These are phyloP conservation scores for Platanista minor DNA, from an alignment of 2,113 vertebrate genomes.

Conservation along the genomic window DNA sequence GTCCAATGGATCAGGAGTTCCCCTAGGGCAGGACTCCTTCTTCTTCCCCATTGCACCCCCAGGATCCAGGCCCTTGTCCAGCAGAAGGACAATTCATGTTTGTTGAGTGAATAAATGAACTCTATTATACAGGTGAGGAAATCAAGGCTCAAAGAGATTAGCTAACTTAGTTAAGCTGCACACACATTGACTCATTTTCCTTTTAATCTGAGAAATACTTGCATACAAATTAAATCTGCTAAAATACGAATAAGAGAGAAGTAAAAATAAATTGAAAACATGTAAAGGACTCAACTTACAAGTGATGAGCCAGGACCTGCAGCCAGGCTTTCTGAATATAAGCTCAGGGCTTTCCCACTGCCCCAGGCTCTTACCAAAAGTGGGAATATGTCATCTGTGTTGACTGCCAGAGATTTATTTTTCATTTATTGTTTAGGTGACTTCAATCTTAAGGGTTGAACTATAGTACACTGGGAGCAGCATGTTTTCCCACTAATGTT, in stretches of 20 bases:
- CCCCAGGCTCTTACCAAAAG: not conserved
- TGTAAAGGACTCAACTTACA: not conserved
- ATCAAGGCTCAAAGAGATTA: not conserved
- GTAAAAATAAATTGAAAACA: not conserved
- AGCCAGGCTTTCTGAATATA: not conserved
- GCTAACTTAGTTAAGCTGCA: not conserved
- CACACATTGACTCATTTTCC: not conserved
- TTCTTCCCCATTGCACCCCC: not conserved
- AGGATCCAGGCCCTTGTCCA: not conserved
- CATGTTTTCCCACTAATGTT: constrained; percentile 78
- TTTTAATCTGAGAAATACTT: constrained; percentile 4
- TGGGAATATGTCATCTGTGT: not conserved
- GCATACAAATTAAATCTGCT: not conserved
- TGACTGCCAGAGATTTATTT: constrained; percentile 2
- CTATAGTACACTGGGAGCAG: constrained; percentile 66
- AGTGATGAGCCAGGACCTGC: not conserved
- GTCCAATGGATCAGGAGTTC: not conserved
- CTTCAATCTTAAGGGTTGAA: constrained; percentile 55
- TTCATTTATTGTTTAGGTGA: constrained; percentile 48
- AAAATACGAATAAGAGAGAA: not conserved
- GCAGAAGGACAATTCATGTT: not conserved
- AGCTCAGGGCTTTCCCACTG: not conserved
- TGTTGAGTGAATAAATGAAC: not conserved
- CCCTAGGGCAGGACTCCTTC: not conserved
- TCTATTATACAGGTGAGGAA: not conserved